These are phyloP conservation scores for Morpho achilles DNA, from an alignment of 2,888 invertebrate genomes.

Conservation along the genomic window DNA sequence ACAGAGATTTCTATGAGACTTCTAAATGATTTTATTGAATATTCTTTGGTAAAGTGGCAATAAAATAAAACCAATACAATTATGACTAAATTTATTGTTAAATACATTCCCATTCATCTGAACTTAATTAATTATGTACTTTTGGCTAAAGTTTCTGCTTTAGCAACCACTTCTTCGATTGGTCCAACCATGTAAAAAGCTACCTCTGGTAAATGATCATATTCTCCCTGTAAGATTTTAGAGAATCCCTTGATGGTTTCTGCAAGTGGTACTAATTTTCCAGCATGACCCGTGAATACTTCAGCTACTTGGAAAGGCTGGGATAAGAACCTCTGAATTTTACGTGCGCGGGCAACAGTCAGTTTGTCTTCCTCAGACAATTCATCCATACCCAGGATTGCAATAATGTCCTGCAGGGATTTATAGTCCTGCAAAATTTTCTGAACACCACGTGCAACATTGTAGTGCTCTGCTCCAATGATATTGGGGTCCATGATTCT, in stretches of 20 bases:
- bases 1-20: not conserved
- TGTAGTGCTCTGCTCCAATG: conserved; percentile 94
- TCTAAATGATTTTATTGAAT: not conserved
- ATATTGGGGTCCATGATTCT: conserved; percentile 97
- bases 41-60: not conserved
- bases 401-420: conserved; percentile 92
- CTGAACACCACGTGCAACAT: conserved; percentile 93
- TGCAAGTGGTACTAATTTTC: conserved; percentile 93
- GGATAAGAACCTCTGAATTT: conserved; percentile 96
- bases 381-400: conserved; percentile 91
- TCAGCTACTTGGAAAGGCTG: conserved; percentile 97
- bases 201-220: conserved; percentile 94
- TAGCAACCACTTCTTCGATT: conserved; percentile 78
- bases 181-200: conserved; percentile 89
- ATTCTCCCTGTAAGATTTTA: conserved; percentile 89
- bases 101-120: conserved; percentile 15
- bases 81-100: conserved; percentile 23
- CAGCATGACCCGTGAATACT: conserved; percentile 95
- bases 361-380: conserved; percentile 97
- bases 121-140: conserved; percentile 34
- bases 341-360: conserved; percentile 95
- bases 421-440: conserved; percentile 93
- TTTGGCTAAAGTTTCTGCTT: conserved; percentile 88
- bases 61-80: conserved; percentile 9
- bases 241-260: conserved; percentile 95